Evolutionary conservation across 2,113 vertebrate genomes (phyloP), one percentile per base, ranked within the genome.

Genomic region (Mirza zaza): DNA sequence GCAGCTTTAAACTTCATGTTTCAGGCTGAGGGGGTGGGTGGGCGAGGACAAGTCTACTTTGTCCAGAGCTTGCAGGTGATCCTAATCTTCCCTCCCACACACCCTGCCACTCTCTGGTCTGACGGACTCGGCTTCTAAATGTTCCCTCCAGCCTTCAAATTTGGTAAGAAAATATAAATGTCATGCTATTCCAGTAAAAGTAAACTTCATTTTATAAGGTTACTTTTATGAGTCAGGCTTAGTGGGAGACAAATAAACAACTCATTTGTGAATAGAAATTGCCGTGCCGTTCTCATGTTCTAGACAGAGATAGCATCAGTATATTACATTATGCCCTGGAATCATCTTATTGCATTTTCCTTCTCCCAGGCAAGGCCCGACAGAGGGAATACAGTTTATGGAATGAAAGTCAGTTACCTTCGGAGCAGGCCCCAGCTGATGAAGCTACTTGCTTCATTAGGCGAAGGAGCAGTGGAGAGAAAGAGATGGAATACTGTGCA

Each of bases 171-270:
- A 70, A 39, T 59, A 86, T 71, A 97, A 94, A 98, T 88, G 94
- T 48, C 91, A 59, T 17, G 76, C 83, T 91, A 90, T 96, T 97
- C 79, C 81, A 70, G 91, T 48, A 90, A 97, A 90, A 83, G 76
- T 29, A 15, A 84, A 82, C 55, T 3, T 87, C 90, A n/a, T 82
- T 87, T 93, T 83, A 95, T 95, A 96, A 97, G 94, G 95, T 96
- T 94, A 92, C 70, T 65, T 76, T 76, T 57, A 80, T 95, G 96
- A 97, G 92, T 96, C 97, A 97, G 90, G 63, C 93, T 96, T 59
- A 34, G 63, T 36, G 80, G 87, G 76, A 96, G 87, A 93, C 52
- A 91, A 93, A 73, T 45, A 90, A 96, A 94, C 80, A 86, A 73
- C 81, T 90, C 95, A 90, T 81, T 76, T 87, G 95, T 36, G 84